A percentile compares a stretch with the other conserved stretches of the same genome.
These are phyloP conservation scores for Ctenoplectra terminalis DNA, from an alignment of 1,140 invertebrate species.

Conservation along the genomic window DNA sequence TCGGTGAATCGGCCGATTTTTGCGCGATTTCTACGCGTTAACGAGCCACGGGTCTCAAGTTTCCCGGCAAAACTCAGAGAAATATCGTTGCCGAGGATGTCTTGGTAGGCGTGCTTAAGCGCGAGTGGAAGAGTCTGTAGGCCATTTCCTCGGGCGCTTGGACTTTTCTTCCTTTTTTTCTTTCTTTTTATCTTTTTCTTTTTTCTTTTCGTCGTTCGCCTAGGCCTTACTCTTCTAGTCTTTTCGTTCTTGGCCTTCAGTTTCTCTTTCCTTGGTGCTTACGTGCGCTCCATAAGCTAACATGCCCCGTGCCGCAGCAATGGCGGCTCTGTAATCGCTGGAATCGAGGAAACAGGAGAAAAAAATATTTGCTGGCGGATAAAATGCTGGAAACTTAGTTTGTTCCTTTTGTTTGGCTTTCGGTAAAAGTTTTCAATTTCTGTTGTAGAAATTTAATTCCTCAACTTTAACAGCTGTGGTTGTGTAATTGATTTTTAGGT, in stretches of 20 bases:
- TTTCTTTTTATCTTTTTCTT: no score
- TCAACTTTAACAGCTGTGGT: no score
- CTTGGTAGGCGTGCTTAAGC: constrained; percentile 42
- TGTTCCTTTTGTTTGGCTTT: no score
- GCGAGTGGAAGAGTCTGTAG: constrained; percentile 62
- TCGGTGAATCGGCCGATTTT: constrained; percentile 44
- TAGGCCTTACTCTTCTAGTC: not conserved
- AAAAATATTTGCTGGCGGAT: no score
- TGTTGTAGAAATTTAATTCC: no score
- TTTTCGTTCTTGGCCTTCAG: no score
- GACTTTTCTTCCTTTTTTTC: not conserved
- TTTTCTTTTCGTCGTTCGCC: no score
- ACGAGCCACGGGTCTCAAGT: constrained; percentile 59
- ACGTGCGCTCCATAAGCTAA: constrained; percentile 4
- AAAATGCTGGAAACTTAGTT: no score
- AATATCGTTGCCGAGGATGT: constrained; percentile 32
- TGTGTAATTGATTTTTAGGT: no score
- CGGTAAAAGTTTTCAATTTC: no score
- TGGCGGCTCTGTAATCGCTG: not conserved
- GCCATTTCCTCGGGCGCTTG: constrained; percentile 54
- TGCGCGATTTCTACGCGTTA: constrained; percentile 58
- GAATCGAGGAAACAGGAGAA: no score
- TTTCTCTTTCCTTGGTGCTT: not conserved
- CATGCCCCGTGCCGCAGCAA: not conserved
- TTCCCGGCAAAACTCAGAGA: constrained; percentile 44